Evolutionary conservation across 2,113 vertebrate genomes (phyloP), one percentile per base, ranked within the genome.

Genomic region (Cricetomys ansorgei): DNA sequence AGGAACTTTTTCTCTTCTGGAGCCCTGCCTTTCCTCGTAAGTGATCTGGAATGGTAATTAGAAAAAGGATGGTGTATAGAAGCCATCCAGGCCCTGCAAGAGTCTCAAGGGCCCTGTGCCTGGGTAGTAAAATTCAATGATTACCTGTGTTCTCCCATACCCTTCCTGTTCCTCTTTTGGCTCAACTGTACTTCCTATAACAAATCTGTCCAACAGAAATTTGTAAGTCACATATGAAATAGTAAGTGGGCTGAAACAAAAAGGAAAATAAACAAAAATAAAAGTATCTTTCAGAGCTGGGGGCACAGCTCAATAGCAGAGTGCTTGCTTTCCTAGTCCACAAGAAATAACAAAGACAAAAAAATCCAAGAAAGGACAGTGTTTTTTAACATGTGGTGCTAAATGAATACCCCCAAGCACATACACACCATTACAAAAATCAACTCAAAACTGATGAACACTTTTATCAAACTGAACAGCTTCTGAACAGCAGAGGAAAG

Each of bases 61-160:
- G 62, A 50, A 88, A 93, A 73, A 95, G 16, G 73, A 91, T 7
- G 64, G 13, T n/a, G 88, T 80, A 80, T 89, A 92, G 91, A 80
- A 70, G 59, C 7, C 40, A 67, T 16, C 29, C 13, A 53, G n/a
- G 37, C 45, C 48, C 67, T 70, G 48, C 21, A 70, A 70, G 34
- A n/a, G 3, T 53, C 37, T 88, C 50, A 70, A 7, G 50, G n/a
- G 4, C 29, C 31, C 43, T 72, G 34, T 27, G 29, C 72, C 85
- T 53, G 37, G 65, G 48, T 72, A 70, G 85, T 29, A 88, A 88
- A n/a, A 40, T 72, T 55, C 9, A 1, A 40, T 40, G 53, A 40
- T 87, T 87, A 69, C 34, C 65, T 70, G 43, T 86, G 59, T 55
- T 40, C 85, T 29, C 45, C 84, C 65, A 87, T 17, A 70, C 85